Evolutionary conservation across 64 coral and sea anemone genomes (phyloP).

Genomic region (Pocillopora verrucosa): DNA sequence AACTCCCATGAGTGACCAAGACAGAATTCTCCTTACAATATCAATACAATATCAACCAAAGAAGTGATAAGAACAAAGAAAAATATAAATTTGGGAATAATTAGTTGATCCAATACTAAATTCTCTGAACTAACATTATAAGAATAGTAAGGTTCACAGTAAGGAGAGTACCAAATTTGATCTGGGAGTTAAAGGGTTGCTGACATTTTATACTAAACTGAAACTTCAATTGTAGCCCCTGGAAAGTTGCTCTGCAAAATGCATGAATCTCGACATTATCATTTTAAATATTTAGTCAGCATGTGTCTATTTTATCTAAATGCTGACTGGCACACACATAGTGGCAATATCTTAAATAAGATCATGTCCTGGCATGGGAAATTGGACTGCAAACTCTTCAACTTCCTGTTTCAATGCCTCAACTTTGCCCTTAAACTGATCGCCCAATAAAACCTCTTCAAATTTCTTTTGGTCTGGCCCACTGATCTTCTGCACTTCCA

Average conservation of each 20-base stretch:
- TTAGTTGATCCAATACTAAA: too few species aligned
- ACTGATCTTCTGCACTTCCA: conserved; percentile 84
- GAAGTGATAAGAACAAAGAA: too few species aligned
- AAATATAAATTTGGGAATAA: too few species aligned
- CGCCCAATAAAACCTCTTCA: conserved; percentile 59
- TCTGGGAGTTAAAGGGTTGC: too few species aligned
- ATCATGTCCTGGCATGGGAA: conserved; percentile 95
- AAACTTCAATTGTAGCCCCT: too few species aligned
- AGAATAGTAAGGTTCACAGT: too few species aligned
- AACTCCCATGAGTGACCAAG: too few species aligned
- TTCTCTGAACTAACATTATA: too few species aligned
- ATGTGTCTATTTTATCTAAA: background rate
- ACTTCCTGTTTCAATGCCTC: conserved; percentile 68
- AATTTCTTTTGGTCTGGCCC: conserved; percentile 91
- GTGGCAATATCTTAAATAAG: background rate
- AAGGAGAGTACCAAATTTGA: too few species aligned
- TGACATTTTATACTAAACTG: too few species aligned
- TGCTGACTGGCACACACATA: background rate
- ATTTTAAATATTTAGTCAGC: background rate
- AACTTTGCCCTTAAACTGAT: conserved; percentile 69
- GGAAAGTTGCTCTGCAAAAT: background rate
- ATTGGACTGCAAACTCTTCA: conserved; percentile 80
- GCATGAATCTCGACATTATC: background rate
- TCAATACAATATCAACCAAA: too few species aligned
- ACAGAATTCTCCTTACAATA: too few species aligned